A percentile compares a stretch with the other conserved stretches of the same genome.
phyloP scores from a whole-genome alignment of 2,797 vertebrate species.

The Apodemus agrarius region DNA sequence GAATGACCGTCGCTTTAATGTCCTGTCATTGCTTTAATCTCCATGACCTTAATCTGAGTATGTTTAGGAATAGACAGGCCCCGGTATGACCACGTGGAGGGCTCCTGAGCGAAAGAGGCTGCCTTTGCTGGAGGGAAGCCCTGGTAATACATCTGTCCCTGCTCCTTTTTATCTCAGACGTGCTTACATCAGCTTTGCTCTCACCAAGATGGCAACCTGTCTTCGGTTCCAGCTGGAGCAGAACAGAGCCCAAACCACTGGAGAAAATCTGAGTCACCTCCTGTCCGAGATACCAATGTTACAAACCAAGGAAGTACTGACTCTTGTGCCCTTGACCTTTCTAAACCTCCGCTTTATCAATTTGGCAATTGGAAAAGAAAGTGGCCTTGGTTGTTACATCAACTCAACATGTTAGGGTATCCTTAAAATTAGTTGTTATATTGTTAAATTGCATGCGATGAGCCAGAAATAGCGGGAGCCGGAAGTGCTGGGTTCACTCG shows the following conservation, averaged over 20 bases:
- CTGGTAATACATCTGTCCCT: background rate
- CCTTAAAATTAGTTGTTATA: background rate
- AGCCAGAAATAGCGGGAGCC: background rate
- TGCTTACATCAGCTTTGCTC: background rate
- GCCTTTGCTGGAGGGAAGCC: background rate
- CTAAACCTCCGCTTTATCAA: background rate
- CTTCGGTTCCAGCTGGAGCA: background rate
- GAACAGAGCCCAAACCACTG: background rate
- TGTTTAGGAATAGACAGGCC: background rate
- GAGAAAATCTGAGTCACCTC: background rate
- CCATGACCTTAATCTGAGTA: background rate
- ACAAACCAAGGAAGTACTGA: background rate
- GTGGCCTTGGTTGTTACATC: background rate
- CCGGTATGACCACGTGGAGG: background rate
- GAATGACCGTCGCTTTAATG: background rate
- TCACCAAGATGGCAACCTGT: background rate
- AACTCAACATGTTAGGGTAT: background rate
- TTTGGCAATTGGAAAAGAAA: background rate
- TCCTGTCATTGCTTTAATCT: background rate
- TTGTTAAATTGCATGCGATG: background rate
- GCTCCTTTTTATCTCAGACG: background rate
- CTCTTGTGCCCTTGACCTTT: background rate
- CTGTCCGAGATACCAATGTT: conserved; percentile 31
- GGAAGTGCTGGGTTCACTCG: background rate
- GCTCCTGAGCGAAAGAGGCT: background rate